Base-by-base conservation (phyloP, 2,113 vertebrate species). In the Apteryx mantelli region DNA sequence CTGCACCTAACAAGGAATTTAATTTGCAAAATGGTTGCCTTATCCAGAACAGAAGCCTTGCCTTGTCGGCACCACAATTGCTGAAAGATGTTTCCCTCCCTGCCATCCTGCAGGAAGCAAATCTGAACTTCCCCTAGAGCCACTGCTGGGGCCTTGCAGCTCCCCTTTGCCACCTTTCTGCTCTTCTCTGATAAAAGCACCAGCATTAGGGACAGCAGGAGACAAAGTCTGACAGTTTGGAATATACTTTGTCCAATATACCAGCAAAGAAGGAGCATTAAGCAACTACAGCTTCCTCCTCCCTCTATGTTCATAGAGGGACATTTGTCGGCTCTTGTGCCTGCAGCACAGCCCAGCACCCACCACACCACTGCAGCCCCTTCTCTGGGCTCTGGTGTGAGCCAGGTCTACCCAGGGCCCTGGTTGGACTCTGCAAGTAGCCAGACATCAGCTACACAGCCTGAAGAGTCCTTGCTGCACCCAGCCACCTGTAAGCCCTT, bases 311-410 rank as follows among this genome's bases (percentile, higher is more conserved):
- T 58, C 56, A 58, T 18, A 32, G 32, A 58, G 14, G 15, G 16
- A 24, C 2, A 1, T 42, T 56, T 58, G 13, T 16, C 44, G 48
- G 46, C 53, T 61, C 19, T 44, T 3, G 21, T 19, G n/a, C 7
- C 52, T 1, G 0, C 48, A 28, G 42, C 4, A 3, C 24, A 56
- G 30, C 24, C 16, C 63, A 17, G 52, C 3, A 2, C 11, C 20
- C 18, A 32, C 20, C 0, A 1, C 22, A 19, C 18, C 2, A 1
- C 55, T 16, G 36, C 16, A 5, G 20, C 11, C 71, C 52, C 5
- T 60, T 60, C 56, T 60, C 56, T 32, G 5, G 22, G 56, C 71
- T 46, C 21, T 4, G 2, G 10, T 32, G 63, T 60, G 30, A 60
- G 56, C 30, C 56, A 60, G 30, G 19, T 60, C 56, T 32, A 60